Base-by-base conservation (phyloP, 2,888 invertebrate genomes). In the Parnassius orleans region DNA sequence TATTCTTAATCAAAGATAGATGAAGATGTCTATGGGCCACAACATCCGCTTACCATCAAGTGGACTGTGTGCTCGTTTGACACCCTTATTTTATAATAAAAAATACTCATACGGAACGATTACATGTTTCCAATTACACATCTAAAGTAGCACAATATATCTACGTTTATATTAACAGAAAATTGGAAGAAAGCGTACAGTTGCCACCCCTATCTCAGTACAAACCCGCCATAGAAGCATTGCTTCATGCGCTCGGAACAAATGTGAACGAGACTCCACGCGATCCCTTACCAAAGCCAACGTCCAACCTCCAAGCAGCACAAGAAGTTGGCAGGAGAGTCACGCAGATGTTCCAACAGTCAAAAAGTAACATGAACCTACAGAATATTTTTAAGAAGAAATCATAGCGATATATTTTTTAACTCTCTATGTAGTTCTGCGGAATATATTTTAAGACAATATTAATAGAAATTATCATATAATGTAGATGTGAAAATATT, bases 331-430 rank as follows among this genome's bases (percentile, higher is more conserved):
- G 90, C 57, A 69, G 92, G 9, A 69, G 92, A 1, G 89, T 92
- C 69, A 84, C 92, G 33, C 90, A 89, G 60, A 92, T 92, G 73
- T 90, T 92, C 77, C 87, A 92, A 53, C 86, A 90, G 19, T 88
- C 89, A 53, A 92, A 92, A 65, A 81, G 80, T 1, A 90, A 90
- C 57, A 92, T 91, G 76, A 89, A 91, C 66, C 66, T 92, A 51
- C 92, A 83, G 63, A 92, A 84, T 65, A 91, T 92, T 72, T 92
- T 92, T 65, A 92, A 92, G 68, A 92, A 92, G 79, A 92, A 92
- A 73, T 84, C 90, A 33, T 92, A 90, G 68, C 66, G 14, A 9
- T 41, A n/a, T 41, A 5, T 10, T 15, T 2, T 10, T 15, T 3
- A 51, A 43, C 10, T 11, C 43, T 12, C n/a, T 46, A 46, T 46